Conservation (phyloP, 2,113 vertebrate genomes). For the Melozone crissalis region DNA sequence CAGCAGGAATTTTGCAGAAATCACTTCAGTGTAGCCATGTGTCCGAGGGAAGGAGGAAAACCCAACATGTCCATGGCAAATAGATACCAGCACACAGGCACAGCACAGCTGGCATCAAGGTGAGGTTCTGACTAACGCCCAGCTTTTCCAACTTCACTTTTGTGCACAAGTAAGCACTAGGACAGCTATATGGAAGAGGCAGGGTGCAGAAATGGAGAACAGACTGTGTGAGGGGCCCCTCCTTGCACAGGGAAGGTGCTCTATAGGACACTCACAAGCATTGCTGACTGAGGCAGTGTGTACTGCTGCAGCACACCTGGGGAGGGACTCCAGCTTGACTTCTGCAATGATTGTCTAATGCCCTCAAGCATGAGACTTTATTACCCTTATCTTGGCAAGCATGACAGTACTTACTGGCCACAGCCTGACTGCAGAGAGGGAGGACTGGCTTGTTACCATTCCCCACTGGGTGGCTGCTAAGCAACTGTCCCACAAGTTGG, state of each 20-base stretch:
- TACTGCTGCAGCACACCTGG: neutral
- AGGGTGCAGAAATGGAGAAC: neutral
- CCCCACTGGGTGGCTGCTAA: neutral
- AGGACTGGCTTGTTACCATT: neutral
- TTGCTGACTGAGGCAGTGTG: neutral
- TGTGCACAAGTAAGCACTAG: neutral
- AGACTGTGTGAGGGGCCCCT: neutral
- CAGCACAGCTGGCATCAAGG: neutral
- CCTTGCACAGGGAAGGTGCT: neutral
- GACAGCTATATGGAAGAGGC: neutral
- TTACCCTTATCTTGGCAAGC: constrained; percentile 20
- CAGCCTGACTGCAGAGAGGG: neutral
- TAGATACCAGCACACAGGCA: neutral
- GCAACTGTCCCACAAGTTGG: neutral
- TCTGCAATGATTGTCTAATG: constrained; percentile 2
- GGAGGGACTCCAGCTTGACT: constrained; percentile 18
- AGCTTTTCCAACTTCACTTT: neutral
- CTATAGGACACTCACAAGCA: neutral
- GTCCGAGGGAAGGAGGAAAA: neutral
- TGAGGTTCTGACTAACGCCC: neutral
- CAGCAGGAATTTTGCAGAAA: neutral
- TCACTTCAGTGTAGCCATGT: neutral
- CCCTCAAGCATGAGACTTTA: constrained; percentile 6
- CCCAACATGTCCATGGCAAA: neutral
- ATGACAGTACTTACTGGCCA: neutral